Base-by-base conservation (phyloP, 1,140 invertebrate genomes). In the Diachasma alloeum region DNA sequence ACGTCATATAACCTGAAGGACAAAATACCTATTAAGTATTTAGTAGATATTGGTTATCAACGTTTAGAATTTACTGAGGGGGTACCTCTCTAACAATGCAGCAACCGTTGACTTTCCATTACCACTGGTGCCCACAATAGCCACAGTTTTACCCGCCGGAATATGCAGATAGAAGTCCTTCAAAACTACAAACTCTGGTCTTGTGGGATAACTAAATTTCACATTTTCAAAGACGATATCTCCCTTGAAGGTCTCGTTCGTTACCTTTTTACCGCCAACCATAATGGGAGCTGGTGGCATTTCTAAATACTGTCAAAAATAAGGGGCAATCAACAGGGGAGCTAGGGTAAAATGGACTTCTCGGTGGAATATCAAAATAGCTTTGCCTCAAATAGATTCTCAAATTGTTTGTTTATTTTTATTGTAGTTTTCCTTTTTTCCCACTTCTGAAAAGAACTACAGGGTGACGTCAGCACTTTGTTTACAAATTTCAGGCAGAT, bases 21-120 rank as follows among this genome's bases (percentile, higher is more conserved):
- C 1, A 84, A 86, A 84, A 59, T 81, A 81, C 2, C n/a, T 19
- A 8, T 6, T 15, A 53, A 53, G 2, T 19, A 53, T 53, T 53
- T n/a, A 8, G n/a, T 53, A 1, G 17, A 53, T 19, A 53, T 15
- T 53, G 48, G 17, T 15, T n/a, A 17, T n/a, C 9, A 6, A 19
- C 0, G 17, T 17, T 17, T 73, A 31, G 2, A 31, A 31, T 31
- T 31, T 31, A 6, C 6, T 31, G 31, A 31, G 31, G 31, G 24
- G 69, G 77, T 87, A 94, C 93, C 96, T 93, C 90, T 98, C 96
- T 56, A 99, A 86, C 37, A 99, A 89, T 4, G 93, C 92, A 19
- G 95, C 96, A 26, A 98, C 92, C 0, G 97, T 98, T 2, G 96
- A 97, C 91, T 99, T 98, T 13, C 97, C 96, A 86, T 95, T 95